Evolutionary conservation across 1,140 invertebrate species (phyloP).

Genomic region (Drosophila punjabiensis): DNA sequence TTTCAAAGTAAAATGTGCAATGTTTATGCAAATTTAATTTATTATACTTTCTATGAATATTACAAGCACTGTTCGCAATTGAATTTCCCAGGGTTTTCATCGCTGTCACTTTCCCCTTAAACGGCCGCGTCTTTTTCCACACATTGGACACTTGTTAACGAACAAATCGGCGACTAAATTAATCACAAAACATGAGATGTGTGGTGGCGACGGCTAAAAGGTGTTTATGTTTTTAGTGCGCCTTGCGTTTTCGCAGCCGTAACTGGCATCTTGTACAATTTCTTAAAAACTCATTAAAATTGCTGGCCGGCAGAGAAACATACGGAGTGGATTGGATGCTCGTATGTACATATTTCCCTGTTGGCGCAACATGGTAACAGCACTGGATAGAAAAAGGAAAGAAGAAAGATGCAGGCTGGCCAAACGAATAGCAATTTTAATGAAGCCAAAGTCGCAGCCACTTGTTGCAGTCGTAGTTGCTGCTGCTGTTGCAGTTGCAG

Average conservation of each 20-base stretch:
- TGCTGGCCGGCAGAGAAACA: slow-evolving; percentile 48
- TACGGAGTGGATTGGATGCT: slow-evolving; percentile 1
- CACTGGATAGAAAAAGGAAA: slow-evolving; percentile 49
- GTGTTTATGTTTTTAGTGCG: slow-evolving; percentile 31
- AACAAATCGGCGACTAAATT: slow-evolving; percentile 62
- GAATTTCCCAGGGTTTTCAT: slow-evolving; percentile 63
- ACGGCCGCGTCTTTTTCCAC: slow-evolving; percentile 37
- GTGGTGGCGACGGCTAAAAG: slow-evolving; percentile 44
- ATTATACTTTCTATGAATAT: slow-evolving; percentile 14
- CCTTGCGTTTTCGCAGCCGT: slow-evolving; percentile 44
- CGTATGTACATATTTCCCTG: slow-evolving; percentile 44
- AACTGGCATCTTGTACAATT: slow-evolving; percentile 70
- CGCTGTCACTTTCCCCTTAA: slow-evolving; percentile 36
- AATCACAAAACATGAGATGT: slow-evolving; percentile 62
- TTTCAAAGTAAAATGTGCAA: neutral
- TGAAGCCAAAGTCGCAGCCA: slow-evolving; percentile 69
- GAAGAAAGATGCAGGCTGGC: slow-evolving; percentile 58
- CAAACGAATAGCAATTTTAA: slow-evolving; percentile 79
- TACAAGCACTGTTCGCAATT: neutral
- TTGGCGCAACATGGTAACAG: slow-evolving; percentile 46
- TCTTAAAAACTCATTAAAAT: slow-evolving; percentile 80
- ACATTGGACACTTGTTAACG: slow-evolving; percentile 57
- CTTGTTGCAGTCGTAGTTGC: slow-evolving; percentile 47
- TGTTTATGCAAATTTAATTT: slow-evolving; percentile 4
- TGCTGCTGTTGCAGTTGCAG: slow-evolving; percentile 34